phyloP scores from a whole-genome alignment of 2,113 vertebrate species.

The Thunnus thynnus region DNA sequence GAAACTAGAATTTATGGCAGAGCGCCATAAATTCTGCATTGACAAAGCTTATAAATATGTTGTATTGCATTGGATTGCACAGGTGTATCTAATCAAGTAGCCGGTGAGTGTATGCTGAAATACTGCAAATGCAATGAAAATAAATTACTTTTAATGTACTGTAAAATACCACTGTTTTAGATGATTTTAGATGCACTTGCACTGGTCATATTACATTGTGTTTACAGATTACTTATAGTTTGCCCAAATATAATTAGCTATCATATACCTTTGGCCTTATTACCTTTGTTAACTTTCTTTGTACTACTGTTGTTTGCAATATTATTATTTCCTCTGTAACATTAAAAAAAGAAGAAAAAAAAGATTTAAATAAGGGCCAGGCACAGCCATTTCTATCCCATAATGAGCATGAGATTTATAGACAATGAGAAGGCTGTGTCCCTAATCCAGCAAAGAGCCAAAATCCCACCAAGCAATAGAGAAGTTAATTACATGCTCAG shows the following conservation, averaged over 20 bases:
- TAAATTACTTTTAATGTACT: too few species aligned
- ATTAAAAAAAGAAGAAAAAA: neutral
- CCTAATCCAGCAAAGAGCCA: slow-evolving; percentile 37
- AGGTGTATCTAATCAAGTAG: too few species aligned
- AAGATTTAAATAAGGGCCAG: neutral
- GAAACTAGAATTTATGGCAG: neutral
- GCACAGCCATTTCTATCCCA: neutral
- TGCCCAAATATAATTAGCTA: slow-evolving; percentile 1
- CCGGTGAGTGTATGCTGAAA: too few species aligned
- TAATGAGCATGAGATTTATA: slow-evolving; percentile 43
- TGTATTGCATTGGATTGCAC: too few species aligned
- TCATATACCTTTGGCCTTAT: slow-evolving; percentile 9
- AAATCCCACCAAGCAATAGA: slow-evolving; percentile 14
- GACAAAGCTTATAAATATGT: too few species aligned
- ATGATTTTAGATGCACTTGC: neutral
- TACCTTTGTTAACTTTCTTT: slow-evolving; percentile 31
- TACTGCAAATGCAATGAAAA: too few species aligned
- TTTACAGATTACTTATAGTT: slow-evolving; percentile 14
- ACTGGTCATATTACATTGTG: slow-evolving; percentile 12
- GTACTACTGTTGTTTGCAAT: slow-evolving; percentile 1
- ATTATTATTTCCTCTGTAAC: slow-evolving; percentile 5
- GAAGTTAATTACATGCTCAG: slow-evolving; percentile 35
- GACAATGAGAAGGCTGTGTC: slow-evolving; percentile 37
- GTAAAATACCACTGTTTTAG: too few species aligned
- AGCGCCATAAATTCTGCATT: too few species aligned